A percentile compares a stretch with the other conserved stretches of the same genome.
Evolutionary conservation across 2,888 invertebrate species (phyloP).

Genomic region (Dolomedes plantarius): DNA sequence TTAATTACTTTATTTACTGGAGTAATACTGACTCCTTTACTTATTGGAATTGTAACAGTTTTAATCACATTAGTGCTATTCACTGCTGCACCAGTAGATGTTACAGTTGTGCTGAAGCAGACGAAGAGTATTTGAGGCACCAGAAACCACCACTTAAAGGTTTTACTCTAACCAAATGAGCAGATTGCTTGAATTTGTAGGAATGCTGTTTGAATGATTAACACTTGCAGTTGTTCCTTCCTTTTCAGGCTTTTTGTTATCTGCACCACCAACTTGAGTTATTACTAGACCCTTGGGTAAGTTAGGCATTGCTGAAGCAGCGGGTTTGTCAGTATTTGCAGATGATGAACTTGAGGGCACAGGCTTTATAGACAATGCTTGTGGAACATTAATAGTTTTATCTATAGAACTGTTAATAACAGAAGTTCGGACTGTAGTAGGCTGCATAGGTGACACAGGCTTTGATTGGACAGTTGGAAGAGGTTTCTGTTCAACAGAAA

Average conservation of each 20-base stretch:
- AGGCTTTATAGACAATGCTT: conserved; percentile 35
- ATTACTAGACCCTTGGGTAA: conserved; percentile 47
- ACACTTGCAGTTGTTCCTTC: not conserved
- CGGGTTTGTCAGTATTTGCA: not conserved
- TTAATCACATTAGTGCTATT: not conserved
- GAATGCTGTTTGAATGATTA: not conserved
- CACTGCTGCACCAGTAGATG: not conserved
- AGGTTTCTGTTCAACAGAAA: not conserved
- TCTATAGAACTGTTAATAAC: not conserved
- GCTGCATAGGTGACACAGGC: not conserved
- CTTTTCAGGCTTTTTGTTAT: not conserved
- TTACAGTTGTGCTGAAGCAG: not conserved
- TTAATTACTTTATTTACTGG: not conserved
- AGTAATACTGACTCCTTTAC: conserved; percentile 22
- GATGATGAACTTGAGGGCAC: not conserved
- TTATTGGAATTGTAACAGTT: not conserved
- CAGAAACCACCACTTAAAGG: not conserved
- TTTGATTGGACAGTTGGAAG: not conserved
- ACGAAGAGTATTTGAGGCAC: not conserved
- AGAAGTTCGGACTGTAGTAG: not conserved
- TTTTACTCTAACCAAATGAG: conserved; percentile 39
- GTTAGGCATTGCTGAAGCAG: conserved; percentile 17
- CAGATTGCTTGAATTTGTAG: conserved; percentile 17
- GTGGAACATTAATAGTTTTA: conserved; percentile 7
- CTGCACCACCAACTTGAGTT: conserved; percentile 15